Evolutionary conservation across 2,888 invertebrate genomes (phyloP), one percentile per base, ranked within the genome.

Genomic region (Cosmorhoe ocellata): DNA sequence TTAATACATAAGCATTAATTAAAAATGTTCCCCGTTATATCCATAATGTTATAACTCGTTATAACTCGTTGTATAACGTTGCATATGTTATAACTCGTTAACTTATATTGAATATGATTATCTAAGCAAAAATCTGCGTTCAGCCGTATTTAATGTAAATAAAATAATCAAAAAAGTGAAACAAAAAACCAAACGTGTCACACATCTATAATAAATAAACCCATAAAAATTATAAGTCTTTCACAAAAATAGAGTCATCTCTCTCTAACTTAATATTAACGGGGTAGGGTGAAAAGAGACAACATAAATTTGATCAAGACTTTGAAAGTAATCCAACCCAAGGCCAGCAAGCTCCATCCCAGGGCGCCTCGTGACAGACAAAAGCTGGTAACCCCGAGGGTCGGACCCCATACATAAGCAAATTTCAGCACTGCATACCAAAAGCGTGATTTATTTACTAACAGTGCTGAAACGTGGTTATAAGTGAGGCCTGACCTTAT

Each of bases 341-440:
- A 55, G 73, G 81, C 79, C 85, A 83, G 84, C 84, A 85, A 85
- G 84, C 84, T 79, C 84, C 84, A 76, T 71, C 81, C 84, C 83
- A 73, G 79, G 80, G 84, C 79, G 69, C 53, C 59, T 50, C 30
- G 66, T 66, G 62, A 61, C 67, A 63, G 71, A 81, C 73, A 75
- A 55, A 83, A 83, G 79, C 81, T 64, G 33, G 14, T 49, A n/a
- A 3, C 48, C 58, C 63, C 68, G n/a, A 28, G 7, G 39, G 18
- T 39, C 13, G 14, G 14, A 39, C 39, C 18, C 27, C 39, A 39
- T 39, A 14, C 12, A 5, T 31, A 30, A 45, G 18, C 18, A 18
- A 18, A 18, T 4, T 18, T 18, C 18, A 18, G 18, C 18, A 18
- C 18, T 18, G 18, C 18, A 18, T 3, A 3, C 18, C 2, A 3